These are phyloP conservation scores for Netelia fuscicornis DNA, from an alignment of 2,888 invertebrate species.

Conservation along the genomic window DNA sequence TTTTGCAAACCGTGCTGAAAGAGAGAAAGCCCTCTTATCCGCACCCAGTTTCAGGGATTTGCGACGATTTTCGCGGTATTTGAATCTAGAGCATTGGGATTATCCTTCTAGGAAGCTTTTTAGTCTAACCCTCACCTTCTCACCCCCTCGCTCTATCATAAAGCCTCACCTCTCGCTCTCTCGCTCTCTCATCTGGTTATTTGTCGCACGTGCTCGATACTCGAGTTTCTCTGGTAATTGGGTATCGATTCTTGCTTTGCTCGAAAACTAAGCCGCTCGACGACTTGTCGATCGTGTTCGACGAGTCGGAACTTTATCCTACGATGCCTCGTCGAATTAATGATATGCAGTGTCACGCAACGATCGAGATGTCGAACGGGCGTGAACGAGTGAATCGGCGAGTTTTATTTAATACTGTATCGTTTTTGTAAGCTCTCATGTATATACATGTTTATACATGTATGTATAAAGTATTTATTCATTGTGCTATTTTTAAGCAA, in stretches of 20 bases:
- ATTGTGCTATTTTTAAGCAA: too few relatives aligned
- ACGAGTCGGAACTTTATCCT: constrained; percentile 15
- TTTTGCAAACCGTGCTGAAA: constrained; percentile 2
- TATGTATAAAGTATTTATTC: not conserved
- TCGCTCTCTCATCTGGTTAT: not conserved
- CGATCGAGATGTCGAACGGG: not conserved
- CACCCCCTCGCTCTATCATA: not conserved
- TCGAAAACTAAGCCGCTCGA: constrained; percentile 1
- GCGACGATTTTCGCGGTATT: constrained; percentile 23
- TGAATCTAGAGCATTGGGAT: constrained; percentile 41
- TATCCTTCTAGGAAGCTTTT: constrained; percentile 47
- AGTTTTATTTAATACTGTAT: not conserved
- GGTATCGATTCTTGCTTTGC: constrained; percentile 44
- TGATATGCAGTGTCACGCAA: constrained; percentile 11
- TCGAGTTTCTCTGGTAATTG: constrained; percentile 33
- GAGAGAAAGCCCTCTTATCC: constrained; percentile 42
- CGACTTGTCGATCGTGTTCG: constrained; percentile 11
- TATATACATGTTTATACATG: not conserved
- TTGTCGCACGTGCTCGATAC: constrained; percentile 6
- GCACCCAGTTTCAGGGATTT: constrained; percentile 62
- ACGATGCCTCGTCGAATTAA: constrained; percentile 41
- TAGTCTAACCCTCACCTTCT: not conserved
- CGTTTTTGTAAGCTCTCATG: not conserved
- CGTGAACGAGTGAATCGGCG: not conserved
- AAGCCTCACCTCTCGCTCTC: not conserved